Evolutionary conservation across 2,888 invertebrate genomes (phyloP).

Genomic region (Halictus quadricinctus): DNA sequence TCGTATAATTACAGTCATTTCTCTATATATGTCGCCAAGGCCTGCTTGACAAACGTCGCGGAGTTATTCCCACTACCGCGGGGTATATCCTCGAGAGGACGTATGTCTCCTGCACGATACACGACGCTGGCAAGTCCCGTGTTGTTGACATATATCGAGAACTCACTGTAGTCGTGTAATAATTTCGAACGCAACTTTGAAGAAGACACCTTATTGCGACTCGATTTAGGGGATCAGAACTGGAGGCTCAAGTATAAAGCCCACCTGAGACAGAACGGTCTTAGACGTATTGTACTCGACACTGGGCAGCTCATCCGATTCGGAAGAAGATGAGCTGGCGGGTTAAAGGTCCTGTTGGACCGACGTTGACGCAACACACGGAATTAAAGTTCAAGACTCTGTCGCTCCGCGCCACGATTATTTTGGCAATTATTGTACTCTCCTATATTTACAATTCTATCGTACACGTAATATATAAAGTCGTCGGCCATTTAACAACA

Average conservation of each 20-base stretch:
- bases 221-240: neutral
- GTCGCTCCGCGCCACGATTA: slow-evolving; percentile 55
- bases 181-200: no score
- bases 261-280: neutral
- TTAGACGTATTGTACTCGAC: neutral
- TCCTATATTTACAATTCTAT: slow-evolving; percentile 69
- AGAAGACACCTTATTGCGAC: no score
- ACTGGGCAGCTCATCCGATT: neutral
- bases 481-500: neutral
- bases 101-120: no score
- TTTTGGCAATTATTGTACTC: slow-evolving; percentile 73
- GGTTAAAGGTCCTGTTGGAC: neutral
- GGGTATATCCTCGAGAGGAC: no score
- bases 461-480: slow-evolving; percentile 55
- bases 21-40: no score
- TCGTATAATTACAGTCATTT: neutral
- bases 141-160: no score
- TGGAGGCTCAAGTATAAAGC: neutral
- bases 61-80: no score
- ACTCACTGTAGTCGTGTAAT: no score
- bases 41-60: no score
- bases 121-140: no score
- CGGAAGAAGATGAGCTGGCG: neutral
- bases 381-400: slow-evolving; percentile 58
- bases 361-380: slow-evolving; percentile 46